phyloP scores from a whole-genome alignment of 23 tunicate species.

The Pegea sp. region DNA sequence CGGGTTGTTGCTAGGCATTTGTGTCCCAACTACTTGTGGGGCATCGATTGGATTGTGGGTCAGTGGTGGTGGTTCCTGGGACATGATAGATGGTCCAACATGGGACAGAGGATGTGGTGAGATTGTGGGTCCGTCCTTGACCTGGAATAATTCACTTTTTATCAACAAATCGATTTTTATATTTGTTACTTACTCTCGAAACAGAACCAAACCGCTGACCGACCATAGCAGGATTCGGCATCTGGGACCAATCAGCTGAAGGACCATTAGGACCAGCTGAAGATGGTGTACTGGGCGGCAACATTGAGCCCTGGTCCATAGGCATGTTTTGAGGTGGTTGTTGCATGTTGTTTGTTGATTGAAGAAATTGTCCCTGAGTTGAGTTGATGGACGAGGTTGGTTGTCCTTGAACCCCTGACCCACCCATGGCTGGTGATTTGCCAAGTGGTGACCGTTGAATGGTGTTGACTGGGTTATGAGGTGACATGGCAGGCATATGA shows the following conservation, averaged over 20 bases:
- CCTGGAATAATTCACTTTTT: conserved; percentile 28
- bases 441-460: conserved; percentile 15
- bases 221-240: conserved; percentile 18
- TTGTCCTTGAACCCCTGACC: conserved; percentile 70
- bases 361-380: conserved; percentile 6
- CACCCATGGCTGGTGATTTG: conserved; percentile 52
- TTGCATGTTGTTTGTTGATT: conserved; percentile 5
- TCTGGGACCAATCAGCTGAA: conserved; percentile 29
- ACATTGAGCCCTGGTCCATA: conserved; percentile 1
- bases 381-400: conserved; percentile 44
- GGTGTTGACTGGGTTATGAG: conserved; percentile 5
- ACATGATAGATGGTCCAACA: conserved; percentile 21
- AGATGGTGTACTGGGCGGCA: conserved; percentile 21
- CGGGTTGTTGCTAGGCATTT: background rate
- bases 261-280: conserved; percentile 41
- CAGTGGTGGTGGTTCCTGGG: conserved; percentile 42
- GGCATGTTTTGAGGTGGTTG: conserved; percentile 6
- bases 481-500: conserved; percentile 5
- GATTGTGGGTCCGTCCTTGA: conserved; percentile 56
- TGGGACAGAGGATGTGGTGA: conserved; percentile 73
- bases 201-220: conserved; percentile 2
- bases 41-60: too few relatives aligned
- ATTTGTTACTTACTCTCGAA: background rate
- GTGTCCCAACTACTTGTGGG: conserved; percentile 12
- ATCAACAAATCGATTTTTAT: too few relatives aligned